Evolutionary conservation across 2,888 invertebrate genomes (phyloP).

Genomic region (Melieria omissa): DNA sequence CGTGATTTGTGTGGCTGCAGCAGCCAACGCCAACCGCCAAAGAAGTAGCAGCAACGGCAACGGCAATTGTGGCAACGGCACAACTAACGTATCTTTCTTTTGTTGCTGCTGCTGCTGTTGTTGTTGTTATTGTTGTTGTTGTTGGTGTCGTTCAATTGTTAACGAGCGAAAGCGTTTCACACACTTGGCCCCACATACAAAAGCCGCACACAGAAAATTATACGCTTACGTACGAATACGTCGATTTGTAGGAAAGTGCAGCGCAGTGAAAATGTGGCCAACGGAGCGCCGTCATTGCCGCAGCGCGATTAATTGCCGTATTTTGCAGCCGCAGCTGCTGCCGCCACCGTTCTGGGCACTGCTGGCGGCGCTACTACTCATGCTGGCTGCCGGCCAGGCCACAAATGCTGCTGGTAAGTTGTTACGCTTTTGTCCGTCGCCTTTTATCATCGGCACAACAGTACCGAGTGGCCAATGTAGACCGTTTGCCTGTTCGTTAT

Average conservation of each 20-base stretch:
- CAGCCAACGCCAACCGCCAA: slow-evolving; percentile 31
- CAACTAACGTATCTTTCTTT: too few species aligned
- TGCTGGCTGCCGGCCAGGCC: slow-evolving; percentile 46
- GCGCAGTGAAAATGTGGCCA: slow-evolving; percentile 25
- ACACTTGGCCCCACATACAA: slow-evolving; percentile 29
- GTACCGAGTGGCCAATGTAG: too few species aligned
- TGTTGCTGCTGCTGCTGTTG: not conserved
- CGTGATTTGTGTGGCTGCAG: slow-evolving; percentile 37
- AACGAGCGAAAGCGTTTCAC: slow-evolving; percentile 63
- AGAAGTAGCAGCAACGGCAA: slow-evolving; percentile 29
- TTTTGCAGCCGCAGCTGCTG: slow-evolving; percentile 21
- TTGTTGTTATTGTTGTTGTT: slow-evolving; percentile 32
- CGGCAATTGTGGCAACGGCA: not conserved
- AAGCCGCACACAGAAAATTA: slow-evolving; percentile 19
- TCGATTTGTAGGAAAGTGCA: not conserved
- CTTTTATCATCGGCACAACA: too few species aligned
- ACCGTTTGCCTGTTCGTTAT: too few species aligned
- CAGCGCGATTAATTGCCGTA: slow-evolving; percentile 36
- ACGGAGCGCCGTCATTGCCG: not conserved
- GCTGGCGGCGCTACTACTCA: slow-evolving; percentile 41
- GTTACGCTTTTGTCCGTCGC: not conserved
- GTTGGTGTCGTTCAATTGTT: slow-evolving; percentile 56
- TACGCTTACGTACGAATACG: slow-evolving; percentile 20
- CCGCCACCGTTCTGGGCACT: not conserved
- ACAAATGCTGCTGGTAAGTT: slow-evolving; percentile 24